phyloP scores from a whole-genome alignment of 2,113 vertebrate species.

The Lathamus discolor region DNA sequence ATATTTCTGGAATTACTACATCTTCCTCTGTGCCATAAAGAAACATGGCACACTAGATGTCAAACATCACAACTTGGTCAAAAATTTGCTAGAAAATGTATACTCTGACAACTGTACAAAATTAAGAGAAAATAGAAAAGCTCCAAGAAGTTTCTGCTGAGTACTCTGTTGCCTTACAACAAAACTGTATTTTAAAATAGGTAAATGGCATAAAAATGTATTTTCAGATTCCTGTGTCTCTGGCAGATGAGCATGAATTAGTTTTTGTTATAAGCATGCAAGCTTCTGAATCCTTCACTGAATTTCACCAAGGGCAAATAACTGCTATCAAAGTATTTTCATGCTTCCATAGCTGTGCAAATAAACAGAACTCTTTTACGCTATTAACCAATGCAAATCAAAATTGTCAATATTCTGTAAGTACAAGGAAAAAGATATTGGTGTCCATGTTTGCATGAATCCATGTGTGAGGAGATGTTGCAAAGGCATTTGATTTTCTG shows the following conservation, averaged over 20 bases:
- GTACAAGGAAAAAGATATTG: not conserved
- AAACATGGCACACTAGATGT: not conserved
- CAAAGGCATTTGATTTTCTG: constrained; percentile 4
- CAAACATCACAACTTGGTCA: not conserved
- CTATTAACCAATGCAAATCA: constrained; percentile 13
- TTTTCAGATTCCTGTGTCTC: constrained; percentile 7
- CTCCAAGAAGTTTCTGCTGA: not conserved
- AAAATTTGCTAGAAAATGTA: not conserved
- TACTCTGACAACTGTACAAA: not conserved
- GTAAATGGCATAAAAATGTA: not conserved
- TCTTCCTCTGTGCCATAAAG: not conserved
- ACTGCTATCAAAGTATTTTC: constrained; percentile 12
- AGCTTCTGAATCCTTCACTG: not conserved
- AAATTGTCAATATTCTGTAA: constrained; percentile 7
- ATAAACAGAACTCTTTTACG: not conserved
- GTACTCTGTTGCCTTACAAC: not conserved
- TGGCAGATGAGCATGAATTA: constrained; percentile 19
- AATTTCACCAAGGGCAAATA: constrained; percentile 33
- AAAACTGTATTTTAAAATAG: not conserved
- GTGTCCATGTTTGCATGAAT: not conserved
- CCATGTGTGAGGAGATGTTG: not conserved
- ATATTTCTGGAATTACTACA: not conserved
- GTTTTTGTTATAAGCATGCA: not conserved
- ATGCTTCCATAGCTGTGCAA: not conserved
- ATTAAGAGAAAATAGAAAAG: not conserved